Evolutionary conservation across 2,888 invertebrate species (phyloP), one percentile per base, ranked within the genome.

Genomic region (Parnassius orleans): DNA sequence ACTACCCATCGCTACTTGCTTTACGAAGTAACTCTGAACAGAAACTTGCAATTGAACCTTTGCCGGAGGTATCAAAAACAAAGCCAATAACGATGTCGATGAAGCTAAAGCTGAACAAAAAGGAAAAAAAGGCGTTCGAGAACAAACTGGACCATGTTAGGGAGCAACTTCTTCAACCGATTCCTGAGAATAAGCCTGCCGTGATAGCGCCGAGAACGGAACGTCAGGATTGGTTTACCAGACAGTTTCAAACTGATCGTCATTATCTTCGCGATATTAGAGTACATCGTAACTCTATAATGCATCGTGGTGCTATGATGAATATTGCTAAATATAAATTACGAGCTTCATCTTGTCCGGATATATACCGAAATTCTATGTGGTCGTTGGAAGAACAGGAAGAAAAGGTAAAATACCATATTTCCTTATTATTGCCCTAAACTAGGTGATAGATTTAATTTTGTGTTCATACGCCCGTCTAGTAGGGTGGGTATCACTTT

Each of bases 271-370:
- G 94, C 77, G 93, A 94, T 71, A 93, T 95, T 55, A 89, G 94
- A 72, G 92, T 95, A 9, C 96, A 96, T 79, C 93, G 96, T 71
- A 96, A 96, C 79, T 96, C 96, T 2, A 95, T 97, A 60, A 96
- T 97, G 92, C 97, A 97, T 82, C 94, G 97, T 52, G 96, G 96
- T 24, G 97, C 97, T 58, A 96, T 97, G 93, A 92, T 97, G 79
- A 97, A 96, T 79, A 95, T 96, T 67, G 95, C 95, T 68, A 95
- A 96, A 70, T 97, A 97, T 81, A 94, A 95, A 63, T 86, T 97
- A 61, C 92, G 96, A 58, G 97, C 98, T 1, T 97, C 96, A n/a
- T 98, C 98, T 53, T 98, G 98, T 80, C 98, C 98, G 0, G 96
- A 98, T 83, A 97, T 98, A 76, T 97, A 95, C 77, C 93, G 94